phyloP scores from a whole-genome alignment of 2,113 vertebrate species.

The Boleophthalmus pectinirostris region DNA sequence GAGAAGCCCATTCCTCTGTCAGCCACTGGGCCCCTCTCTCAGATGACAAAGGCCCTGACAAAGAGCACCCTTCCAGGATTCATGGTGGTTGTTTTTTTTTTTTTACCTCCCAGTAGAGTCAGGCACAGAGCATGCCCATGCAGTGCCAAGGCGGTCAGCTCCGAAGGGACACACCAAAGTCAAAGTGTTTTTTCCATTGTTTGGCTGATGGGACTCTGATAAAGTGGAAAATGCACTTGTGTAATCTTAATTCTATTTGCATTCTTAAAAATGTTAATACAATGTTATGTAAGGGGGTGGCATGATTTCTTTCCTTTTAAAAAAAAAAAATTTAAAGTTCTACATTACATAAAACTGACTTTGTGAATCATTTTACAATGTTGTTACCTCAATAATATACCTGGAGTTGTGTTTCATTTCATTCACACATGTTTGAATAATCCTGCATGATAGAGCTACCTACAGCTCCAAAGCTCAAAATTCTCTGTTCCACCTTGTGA shows the following conservation, averaged over 20 bases:
- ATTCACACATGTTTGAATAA: too few species aligned
- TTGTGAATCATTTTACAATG: too few species aligned
- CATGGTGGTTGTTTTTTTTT: not conserved
- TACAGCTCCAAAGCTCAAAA: too few species aligned
- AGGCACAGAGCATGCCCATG: not conserved
- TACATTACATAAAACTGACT: too few species aligned
- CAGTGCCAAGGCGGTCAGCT: not conserved
- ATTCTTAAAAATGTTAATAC: slow-evolving; percentile 21
- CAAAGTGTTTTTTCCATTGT: slow-evolving; percentile 20
- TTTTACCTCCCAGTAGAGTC: slow-evolving; percentile 13
- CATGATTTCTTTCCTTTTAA: not conserved
- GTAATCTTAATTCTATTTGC: slow-evolving; percentile 44
- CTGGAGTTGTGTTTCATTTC: too few species aligned
- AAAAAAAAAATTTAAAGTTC: too few species aligned
- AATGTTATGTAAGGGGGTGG: slow-evolving; percentile 20
- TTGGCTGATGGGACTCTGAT: slow-evolving; percentile 17
- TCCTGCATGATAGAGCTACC: too few species aligned
- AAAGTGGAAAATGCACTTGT: slow-evolving; percentile 8
- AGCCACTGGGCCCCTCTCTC: slow-evolving; percentile 34
- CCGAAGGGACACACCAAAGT: slow-evolving; percentile 17
- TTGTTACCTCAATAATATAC: too few species aligned
- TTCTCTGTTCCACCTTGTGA: too few species aligned
- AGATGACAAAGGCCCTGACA: slow-evolving; percentile 36
- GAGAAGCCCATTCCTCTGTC: slow-evolving; percentile 41
- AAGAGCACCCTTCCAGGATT: slow-evolving; percentile 54